Evolutionary conservation across 1,140 invertebrate species (phyloP).

Genomic region (Meloidogyne floridensis): DNA sequence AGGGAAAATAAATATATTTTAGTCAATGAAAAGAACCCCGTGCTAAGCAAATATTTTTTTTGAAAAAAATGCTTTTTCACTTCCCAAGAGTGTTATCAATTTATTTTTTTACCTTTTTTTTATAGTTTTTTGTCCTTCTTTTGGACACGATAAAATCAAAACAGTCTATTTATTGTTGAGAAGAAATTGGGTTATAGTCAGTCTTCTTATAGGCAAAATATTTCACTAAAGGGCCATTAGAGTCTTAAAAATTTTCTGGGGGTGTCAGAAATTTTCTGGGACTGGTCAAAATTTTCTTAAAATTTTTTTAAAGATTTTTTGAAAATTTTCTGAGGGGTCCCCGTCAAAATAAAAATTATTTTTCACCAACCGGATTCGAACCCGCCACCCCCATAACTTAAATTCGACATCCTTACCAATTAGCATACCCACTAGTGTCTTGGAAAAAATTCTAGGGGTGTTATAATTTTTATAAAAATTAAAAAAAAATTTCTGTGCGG

Average conservation of each 20-base stretch:
- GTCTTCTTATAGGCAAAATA: too few species aligned
- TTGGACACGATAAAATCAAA: background rate
- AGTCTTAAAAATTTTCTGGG: background rate
- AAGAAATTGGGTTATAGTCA: too few species aligned
- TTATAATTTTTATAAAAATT: background rate
- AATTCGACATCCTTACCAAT: background rate
- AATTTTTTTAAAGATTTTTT: background rate
- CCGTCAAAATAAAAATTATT: background rate
- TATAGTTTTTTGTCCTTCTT: background rate
- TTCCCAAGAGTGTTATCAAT: slow-evolving; percentile 8
- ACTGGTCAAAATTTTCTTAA: too few species aligned
- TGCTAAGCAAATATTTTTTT: background rate
- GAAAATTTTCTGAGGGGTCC: background rate
- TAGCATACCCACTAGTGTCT: background rate
- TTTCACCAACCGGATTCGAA: background rate
- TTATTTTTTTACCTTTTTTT: background rate
- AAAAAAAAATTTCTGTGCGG: background rate
- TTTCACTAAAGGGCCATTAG: background rate
- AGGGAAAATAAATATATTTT: background rate
- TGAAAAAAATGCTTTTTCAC: background rate
- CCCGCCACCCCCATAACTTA: background rate
- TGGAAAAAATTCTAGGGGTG: background rate
- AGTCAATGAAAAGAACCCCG: background rate
- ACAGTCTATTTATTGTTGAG: background rate
- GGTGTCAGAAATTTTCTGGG: too few species aligned